A percentile compares a stretch with the other conserved stretches of the same genome.
Evolutionary conservation across 2,888 invertebrate genomes (phyloP).

Genomic region (Harpalus rufipes): DNA sequence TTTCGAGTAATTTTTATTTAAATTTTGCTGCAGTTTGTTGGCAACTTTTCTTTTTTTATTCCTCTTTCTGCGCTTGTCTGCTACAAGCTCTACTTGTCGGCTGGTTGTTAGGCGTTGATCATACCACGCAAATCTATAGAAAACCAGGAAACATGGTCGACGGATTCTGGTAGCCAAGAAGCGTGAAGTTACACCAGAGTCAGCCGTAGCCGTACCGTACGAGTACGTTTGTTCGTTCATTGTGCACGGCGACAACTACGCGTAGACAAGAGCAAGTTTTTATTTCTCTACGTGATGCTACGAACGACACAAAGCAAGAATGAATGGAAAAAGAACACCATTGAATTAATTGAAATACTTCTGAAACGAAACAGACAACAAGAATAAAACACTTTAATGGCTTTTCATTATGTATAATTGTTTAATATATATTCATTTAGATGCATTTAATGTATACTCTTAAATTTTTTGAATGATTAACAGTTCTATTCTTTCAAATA

Average conservation of each 20-base stretch:
- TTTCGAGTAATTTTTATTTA: no score
- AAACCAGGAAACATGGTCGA: conserved; percentile 65
- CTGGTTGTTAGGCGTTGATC: conserved; percentile 42
- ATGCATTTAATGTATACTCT: no score
- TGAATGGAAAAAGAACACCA: background rate
- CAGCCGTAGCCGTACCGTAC: conserved; percentile 10
- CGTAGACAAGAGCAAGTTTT: conserved; percentile 11
- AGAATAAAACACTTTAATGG: no score
- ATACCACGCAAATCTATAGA: conserved; percentile 54
- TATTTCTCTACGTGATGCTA: background rate
- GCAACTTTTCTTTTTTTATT: conserved; percentile 8
- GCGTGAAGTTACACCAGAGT: conserved; percentile 54
- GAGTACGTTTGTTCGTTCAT: conserved; percentile 9
- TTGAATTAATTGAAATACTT: conserved; percentile 1
- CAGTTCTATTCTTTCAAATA: no score
- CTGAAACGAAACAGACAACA: background rate
- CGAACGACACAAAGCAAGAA: background rate
- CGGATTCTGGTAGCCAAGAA: conserved; percentile 62
- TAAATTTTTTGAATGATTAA: no score
- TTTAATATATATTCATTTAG: no score
- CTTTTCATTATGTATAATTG: no score
- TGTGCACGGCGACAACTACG: conserved; percentile 19
- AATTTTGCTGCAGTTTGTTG: no score
- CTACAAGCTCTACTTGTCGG: conserved; percentile 27
- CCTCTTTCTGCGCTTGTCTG: background rate